Evolutionary conservation across 1,140 invertebrate species (phyloP), one percentile per base, ranked within the genome.

Genomic region (Saxidomus purpurata): DNA sequence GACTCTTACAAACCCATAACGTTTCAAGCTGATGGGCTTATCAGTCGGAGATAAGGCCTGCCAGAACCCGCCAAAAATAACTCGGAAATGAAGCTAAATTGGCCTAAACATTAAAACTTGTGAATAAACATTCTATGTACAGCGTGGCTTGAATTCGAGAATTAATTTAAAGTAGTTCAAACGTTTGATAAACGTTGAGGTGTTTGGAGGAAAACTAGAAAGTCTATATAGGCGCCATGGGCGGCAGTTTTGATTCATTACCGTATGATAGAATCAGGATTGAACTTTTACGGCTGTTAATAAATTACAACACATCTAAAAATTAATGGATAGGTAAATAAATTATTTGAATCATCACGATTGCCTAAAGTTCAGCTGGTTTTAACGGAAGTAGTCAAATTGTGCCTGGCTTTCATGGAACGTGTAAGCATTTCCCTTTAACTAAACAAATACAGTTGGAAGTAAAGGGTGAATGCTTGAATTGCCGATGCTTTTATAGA

Each of bases 1-100:
- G 43, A 79, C 85, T 87, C 85, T 87, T 87, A 87, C 31, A 87
- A 87, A 63, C 85, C 55, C 85, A 87, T 87, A 87, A 87, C 67
- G 76, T 77, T 61, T 40, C 52, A 61, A 79, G 63, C 85, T 25
- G 85, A 79, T 79, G 71, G 71, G 69, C 85, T 87, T 87, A 87
- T 87, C 85, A 63, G 67, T 76, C 25, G 22, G 36, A 47, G 86
- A 88, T 88, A 88, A 81, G 76, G 52, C 31, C 6, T 52, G 69
- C 84, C 84, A 77, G 52, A 76, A 36, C n/a, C 38, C 34, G 25
- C 47, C 84, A 63, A 63, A 87, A 87, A 87, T 87, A 87, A 47
- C 84, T 59, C 43, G 55, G 49, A 74, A 76, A 76, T 52, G 71
- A 76, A 43, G 22, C 84, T 52, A 76, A 87, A 77, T 76, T 87